Percentiles rank a stretch among this genome's conserved stretches.
These are phyloP conservation scores for Falco columbarius DNA, from an alignment of 2,797 vertebrate genomes.

Conservation along the genomic window DNA sequence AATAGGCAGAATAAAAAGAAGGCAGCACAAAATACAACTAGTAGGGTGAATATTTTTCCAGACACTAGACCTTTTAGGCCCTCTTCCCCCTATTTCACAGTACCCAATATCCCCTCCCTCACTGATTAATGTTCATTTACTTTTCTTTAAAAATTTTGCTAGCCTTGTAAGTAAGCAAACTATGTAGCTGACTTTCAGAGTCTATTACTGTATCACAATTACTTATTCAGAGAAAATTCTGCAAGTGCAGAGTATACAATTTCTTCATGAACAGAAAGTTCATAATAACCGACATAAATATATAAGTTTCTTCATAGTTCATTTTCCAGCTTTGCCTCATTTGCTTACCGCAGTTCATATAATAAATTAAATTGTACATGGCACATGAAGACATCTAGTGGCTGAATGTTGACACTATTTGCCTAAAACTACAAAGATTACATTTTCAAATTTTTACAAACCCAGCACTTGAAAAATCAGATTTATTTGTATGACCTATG, in stretches of 20 bases:
- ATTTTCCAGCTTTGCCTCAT: not conserved
- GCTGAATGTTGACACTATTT: not conserved
- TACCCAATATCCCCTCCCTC: not conserved
- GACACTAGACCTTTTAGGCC: conserved; percentile 29
- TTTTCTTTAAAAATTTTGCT: not conserved
- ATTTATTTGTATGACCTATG: not conserved
- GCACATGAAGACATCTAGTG: conserved; percentile 43
- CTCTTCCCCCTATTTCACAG: not conserved
- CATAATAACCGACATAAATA: not conserved
- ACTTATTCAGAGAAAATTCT: not conserved
- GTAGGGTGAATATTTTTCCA: conserved; percentile 75
- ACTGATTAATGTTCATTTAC: not conserved
- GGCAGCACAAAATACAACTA: conserved; percentile 63
- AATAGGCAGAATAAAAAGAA: conserved; percentile 80
- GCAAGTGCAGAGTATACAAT: not conserved
- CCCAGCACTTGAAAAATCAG: not conserved
- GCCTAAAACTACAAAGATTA: not conserved
- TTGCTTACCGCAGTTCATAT: not conserved
- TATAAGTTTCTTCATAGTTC: not conserved
- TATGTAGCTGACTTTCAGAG: not conserved
- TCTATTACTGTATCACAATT: not conserved
- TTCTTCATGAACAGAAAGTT: not conserved
- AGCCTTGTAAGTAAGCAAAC: not conserved
- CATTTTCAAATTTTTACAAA: not conserved
- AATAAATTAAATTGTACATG: not conserved